Conservation (phyloP, 2,888 invertebrate genomes). For the Eupeodes latifasciatus region DNA sequence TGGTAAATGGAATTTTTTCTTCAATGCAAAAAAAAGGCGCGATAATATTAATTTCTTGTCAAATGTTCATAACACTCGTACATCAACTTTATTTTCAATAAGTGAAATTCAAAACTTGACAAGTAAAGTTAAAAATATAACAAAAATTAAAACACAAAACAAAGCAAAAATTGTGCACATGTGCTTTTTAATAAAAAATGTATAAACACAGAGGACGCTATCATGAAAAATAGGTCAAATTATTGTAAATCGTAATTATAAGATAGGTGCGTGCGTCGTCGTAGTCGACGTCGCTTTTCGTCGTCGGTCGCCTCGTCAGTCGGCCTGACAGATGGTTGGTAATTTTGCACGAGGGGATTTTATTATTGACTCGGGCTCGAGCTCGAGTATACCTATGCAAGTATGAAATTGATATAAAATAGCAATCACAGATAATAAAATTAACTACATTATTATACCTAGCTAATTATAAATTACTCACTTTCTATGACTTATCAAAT, state of each 20-base stretch:
- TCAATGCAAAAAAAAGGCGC: conserved; percentile 28
- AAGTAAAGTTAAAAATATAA: neutral
- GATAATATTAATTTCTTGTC: conserved; percentile 31
- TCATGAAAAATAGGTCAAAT: conserved; percentile 63
- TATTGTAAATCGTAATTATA: conserved; percentile 48
- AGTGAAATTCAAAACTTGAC: conserved; percentile 30
- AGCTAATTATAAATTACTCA: conserved; percentile 48
- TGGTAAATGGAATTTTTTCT: conserved; percentile 35
- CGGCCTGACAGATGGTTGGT: no score
- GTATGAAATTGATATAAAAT: conserved; percentile 13
- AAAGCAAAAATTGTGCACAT: neutral
- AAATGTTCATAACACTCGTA: neutral
- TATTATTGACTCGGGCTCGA: neutral
- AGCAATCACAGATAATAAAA: conserved; percentile 48
- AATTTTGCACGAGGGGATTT: neutral
- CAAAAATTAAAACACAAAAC: neutral
- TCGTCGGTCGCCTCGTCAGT: no score
- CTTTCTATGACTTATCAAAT: conserved; percentile 35
- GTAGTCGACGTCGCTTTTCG: neutral
- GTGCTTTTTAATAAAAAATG: conserved; percentile 15
- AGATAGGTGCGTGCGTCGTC: conserved; percentile 29
- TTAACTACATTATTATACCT: neutral
- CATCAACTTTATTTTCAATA: conserved; percentile 17
- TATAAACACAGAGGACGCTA: conserved; percentile 42
- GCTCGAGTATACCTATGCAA: neutral